A percentile compares a stretch with the other conserved stretches of the same genome.
Conservation (phyloP, 2,113 vertebrate genomes). For the Corydoras maculifer region DNA sequence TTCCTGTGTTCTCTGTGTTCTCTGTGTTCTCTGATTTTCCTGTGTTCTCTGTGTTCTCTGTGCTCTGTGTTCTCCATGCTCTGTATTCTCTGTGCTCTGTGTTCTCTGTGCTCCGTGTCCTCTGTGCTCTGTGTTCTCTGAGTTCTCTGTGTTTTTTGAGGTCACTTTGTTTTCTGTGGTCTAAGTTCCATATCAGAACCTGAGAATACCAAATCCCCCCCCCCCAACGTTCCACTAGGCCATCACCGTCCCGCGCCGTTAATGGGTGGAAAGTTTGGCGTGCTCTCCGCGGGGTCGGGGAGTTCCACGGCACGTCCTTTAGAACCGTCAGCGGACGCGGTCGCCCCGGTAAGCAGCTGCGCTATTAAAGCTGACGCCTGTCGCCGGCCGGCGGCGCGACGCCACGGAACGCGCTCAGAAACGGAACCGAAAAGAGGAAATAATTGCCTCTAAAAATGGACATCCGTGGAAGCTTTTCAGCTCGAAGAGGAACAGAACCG, state of each 20-base stretch:
- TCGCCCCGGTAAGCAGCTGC: slow-evolving; percentile 49
- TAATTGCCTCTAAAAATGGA: slow-evolving; percentile 55
- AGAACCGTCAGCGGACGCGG: slow-evolving; percentile 39
- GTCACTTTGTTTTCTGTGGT: too few species aligned
- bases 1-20: too few species aligned
- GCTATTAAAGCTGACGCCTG: slow-evolving; percentile 58
- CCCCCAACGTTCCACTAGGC: neutral
- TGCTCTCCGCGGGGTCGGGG: slow-evolving; percentile 8
- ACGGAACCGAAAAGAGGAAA: slow-evolving; percentile 30
- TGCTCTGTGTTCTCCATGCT: too few species aligned
- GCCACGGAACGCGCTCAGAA: neutral
- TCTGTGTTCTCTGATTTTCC: too few species aligned
- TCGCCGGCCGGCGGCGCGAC: slow-evolving; percentile 23
- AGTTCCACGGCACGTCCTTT: slow-evolving; percentile 38
- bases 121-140: too few species aligned
- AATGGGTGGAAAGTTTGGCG: slow-evolving; percentile 37
- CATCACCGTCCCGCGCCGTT: slow-evolving; percentile 13
- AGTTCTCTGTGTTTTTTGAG: too few species aligned
- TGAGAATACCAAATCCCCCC: too few species aligned
- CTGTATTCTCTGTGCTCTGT: too few species aligned
- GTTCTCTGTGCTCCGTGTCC: too few species aligned
- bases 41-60: too few species aligned
- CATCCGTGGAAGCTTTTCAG: slow-evolving; percentile 37
- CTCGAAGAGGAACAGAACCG: neutral
- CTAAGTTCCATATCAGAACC: too few species aligned